A percentile compares a stretch with the other conserved stretches of the same genome.
Conservation (phyloP, 2,113 vertebrate species). For the Heptranchias perlo region DNA sequence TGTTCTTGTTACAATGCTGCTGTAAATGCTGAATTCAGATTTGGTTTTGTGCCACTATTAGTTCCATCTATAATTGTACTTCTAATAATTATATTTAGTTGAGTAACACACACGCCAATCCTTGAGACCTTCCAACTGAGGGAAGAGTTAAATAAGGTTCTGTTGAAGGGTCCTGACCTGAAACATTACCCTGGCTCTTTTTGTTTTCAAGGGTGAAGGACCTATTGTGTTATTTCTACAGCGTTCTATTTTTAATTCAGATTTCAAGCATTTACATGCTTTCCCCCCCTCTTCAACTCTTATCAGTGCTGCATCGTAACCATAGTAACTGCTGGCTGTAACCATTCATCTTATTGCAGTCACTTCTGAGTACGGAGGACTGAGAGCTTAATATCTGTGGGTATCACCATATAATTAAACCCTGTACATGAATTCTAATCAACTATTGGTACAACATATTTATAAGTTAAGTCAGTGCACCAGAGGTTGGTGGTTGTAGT, state of each 20-base stretch:
- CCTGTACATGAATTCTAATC: background rate
- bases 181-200: background rate
- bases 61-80: background rate
- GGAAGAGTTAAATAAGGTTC: background rate
- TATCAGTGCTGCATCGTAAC: background rate
- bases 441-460: background rate
- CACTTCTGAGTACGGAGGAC: background rate
- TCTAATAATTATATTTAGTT: background rate
- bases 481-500: background rate
- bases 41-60: background rate
- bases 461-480: background rate
- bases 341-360: background rate
- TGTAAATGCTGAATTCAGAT: background rate
- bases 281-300: background rate
- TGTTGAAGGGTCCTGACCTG: background rate
- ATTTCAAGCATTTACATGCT: background rate
- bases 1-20: background rate
- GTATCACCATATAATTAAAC: constrained; percentile 16
- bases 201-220: background rate
- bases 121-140: background rate
- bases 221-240: background rate
- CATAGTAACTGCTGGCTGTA: background rate
- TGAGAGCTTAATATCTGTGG: background rate
- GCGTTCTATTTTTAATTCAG: background rate
- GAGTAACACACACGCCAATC: background rate